These are phyloP conservation scores for Amphimedon queenslandica DNA, from an alignment of 37 sponge, comb jelly and placozoan species.

Conservation along the genomic window DNA sequence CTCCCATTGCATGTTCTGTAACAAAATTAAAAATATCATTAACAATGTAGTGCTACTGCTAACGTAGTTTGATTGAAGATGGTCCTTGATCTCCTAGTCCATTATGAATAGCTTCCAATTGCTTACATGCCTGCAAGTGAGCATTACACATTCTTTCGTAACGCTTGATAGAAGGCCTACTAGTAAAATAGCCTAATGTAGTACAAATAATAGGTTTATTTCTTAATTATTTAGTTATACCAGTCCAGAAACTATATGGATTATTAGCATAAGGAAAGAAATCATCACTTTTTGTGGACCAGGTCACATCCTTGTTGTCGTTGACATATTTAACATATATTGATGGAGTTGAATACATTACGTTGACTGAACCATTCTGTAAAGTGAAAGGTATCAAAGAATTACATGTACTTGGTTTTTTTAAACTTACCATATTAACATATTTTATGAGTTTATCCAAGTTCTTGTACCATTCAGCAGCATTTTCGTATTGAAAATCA, in stretches of 20 bases:
- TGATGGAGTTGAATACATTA: constrained; percentile 95
- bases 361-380: constrained; percentile 43
- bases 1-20: constrained; percentile 75
- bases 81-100: constrained; percentile 79
- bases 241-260: constrained; percentile 83
- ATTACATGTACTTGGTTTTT: not conserved
- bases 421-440: constrained; percentile 30
- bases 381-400: not conserved
- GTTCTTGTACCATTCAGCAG: constrained; percentile 69
- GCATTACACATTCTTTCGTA: constrained; percentile 74
- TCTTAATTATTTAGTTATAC: too few relatives aligned
- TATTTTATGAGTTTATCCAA: constrained; percentile 87
- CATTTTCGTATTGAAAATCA: constrained; percentile 89
- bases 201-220: too few relatives aligned
- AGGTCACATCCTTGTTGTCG: constrained; percentile 29
- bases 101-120: too few relatives aligned
- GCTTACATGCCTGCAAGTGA: too few relatives aligned
- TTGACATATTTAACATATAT: constrained; percentile 70
- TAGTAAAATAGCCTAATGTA: constrained; percentile 98
- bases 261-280: too few relatives aligned
- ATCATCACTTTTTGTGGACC: constrained; percentile 87
- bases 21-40: too few relatives aligned
- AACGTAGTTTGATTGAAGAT: too few relatives aligned
- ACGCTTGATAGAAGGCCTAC: constrained; percentile 88
- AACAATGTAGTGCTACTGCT: too few relatives aligned